Evolutionary conservation across 2,113 vertebrate species (phyloP), one percentile per base, ranked within the genome.

Genomic region (Lethenteron reissneri): DNA sequence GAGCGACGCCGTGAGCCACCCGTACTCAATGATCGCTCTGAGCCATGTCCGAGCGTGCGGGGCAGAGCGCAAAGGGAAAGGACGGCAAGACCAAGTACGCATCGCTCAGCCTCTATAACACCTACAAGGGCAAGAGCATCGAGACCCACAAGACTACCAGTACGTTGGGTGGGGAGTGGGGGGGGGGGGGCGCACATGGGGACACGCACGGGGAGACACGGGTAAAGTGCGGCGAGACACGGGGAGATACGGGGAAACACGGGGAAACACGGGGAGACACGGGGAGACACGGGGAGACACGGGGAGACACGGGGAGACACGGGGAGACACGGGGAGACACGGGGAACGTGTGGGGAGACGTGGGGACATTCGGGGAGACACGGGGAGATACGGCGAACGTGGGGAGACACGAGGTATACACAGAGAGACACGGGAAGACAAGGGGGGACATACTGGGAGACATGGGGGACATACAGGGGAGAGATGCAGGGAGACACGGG

Each of bases 21-120:
- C 85, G 84, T 91, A 99, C 89, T 97, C 85, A 79, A 99, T 99
- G 94, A 95, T 84, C 94, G 88, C 92, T 89, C 84, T 89, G 84
- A 87, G 92, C 89, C 84, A 99, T 97, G 92, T 95, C 94, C 78
- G 92, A 97, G 87, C 97, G 96, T 90, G 88, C 92, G 90, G 88
- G 91, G 83, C 92, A 97, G 88, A 97, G 85, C 84, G 92, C 89
- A 84, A 99, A 97, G 91, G 89, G 91, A 88, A 99, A 97, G 88
- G 94, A 99, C 90, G 94, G 92, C 82, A 99, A 99, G 84, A 88
- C 88, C 74, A 99, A 99, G 84, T 99, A 99, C 84, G 90, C 94
- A 72, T 96, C 94, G 75, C 92, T 99, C 88, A 99, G 90, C 88
- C 88, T 99, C 75, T 99, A 96, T 87, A 99, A 97, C 80, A 99